Conservation (phyloP, 2,888 invertebrate species). For the Empis stercorea region DNA sequence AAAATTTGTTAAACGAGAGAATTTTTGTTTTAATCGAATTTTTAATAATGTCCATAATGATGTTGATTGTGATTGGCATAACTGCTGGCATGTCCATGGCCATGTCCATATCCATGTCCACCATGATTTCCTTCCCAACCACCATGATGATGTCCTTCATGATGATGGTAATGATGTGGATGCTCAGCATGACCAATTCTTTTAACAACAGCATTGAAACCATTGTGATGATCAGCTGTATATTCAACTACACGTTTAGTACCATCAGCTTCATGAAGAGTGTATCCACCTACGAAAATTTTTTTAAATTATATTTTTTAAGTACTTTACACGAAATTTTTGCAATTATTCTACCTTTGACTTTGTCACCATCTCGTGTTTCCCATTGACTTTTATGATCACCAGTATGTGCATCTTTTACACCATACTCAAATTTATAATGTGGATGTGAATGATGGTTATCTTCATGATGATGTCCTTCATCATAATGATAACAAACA, state of each 20-base stretch:
- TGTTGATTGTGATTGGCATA: too few species aligned
- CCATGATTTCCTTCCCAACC: background rate
- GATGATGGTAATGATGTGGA: background rate
- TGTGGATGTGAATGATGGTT: constrained; percentile 32
- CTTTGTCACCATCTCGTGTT: constrained; percentile 40
- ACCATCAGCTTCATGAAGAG: constrained; percentile 38
- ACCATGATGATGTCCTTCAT: constrained; percentile 14
- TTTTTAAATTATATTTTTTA: too few species aligned
- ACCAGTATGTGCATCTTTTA: constrained; percentile 39
- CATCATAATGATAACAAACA: too few species aligned
- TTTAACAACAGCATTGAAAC: constrained; percentile 40
- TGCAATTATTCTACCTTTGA: constrained; percentile 34
- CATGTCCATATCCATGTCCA: too few species aligned
- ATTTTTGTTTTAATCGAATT: too few species aligned
- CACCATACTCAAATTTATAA: constrained; percentile 38
- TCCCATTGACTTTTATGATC: constrained; percentile 40
- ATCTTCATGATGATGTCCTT: constrained; percentile 2
- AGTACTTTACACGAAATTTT: too few species aligned
- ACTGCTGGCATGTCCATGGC: too few species aligned
- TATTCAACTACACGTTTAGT: constrained; percentile 40
- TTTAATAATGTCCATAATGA: too few species aligned
- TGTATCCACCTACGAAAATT: constrained; percentile 28
- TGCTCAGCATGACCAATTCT: constrained; percentile 35
- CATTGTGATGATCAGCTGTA: constrained; percentile 38
- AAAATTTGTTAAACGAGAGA: too few species aligned